Percentiles rank a stretch among this genome's conserved stretches.
phyloP scores from a whole-genome alignment of 2,888 invertebrate genomes.

The Nudaria mundana region DNA sequence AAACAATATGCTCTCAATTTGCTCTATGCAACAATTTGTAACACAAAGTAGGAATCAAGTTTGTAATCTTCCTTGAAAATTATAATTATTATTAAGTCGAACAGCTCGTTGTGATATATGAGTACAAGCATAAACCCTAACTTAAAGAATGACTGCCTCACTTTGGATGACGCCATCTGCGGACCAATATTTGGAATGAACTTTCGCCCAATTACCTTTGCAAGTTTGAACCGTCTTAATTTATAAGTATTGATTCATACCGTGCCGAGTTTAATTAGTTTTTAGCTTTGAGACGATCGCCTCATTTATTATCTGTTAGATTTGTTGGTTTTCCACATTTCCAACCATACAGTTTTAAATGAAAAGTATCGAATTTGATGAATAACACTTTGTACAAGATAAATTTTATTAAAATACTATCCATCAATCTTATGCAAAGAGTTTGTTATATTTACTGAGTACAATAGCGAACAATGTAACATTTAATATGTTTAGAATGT shows the following conservation, averaged over 20 bases:
- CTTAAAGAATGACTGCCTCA: constrained; percentile 38
- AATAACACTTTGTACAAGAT: constrained; percentile 12
- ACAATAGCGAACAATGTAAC: constrained; percentile 9
- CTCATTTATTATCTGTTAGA: constrained; percentile 66
- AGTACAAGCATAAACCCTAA: constrained; percentile 23
- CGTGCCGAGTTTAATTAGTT: constrained; percentile 74
- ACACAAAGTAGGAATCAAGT: too few species aligned
- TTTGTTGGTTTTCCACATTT: constrained; percentile 37
- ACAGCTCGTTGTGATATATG: too few species aligned
- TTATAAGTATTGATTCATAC: constrained; percentile 73
- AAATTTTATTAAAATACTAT: neutral
- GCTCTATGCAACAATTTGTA: too few species aligned
- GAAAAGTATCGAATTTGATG: constrained; percentile 26
- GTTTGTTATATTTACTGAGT: constrained; percentile 4
- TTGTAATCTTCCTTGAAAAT: too few species aligned
- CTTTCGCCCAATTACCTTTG: constrained; percentile 72
- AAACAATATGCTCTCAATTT: too few species aligned
- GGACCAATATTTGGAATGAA: constrained; percentile 69
- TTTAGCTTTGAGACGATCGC: constrained; percentile 56
- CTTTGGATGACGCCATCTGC: constrained; percentile 42
- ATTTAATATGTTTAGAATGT: constrained; percentile 16
- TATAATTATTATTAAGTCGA: too few species aligned
- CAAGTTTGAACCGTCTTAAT: constrained; percentile 71
- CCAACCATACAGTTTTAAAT: constrained; percentile 15
- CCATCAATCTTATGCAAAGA: neutral